These are phyloP conservation scores for Antheraea assamensis DNA, from an alignment of 2,888 invertebrate species.

Conservation along the genomic window DNA sequence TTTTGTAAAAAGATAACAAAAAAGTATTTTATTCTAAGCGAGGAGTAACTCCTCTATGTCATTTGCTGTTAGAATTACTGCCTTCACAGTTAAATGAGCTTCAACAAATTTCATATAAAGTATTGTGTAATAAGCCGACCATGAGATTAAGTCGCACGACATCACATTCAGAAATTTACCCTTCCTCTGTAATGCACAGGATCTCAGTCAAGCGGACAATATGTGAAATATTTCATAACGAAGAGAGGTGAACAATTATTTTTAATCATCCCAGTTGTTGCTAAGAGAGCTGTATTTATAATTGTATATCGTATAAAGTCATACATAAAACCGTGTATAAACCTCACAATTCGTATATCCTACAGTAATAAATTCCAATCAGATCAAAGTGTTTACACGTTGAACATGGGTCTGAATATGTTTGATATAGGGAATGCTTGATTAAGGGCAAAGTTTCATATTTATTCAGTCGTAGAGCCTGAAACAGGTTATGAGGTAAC, in stretches of 20 bases:
- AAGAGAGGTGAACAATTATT: not conserved
- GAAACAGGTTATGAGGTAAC: not conserved
- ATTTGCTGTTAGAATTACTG: too few relatives aligned
- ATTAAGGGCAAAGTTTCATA: not conserved
- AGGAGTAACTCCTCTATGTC: too few relatives aligned
- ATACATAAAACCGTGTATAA: not conserved
- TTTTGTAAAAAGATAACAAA: too few relatives aligned
- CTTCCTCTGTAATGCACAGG: too few relatives aligned
- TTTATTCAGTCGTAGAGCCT: not conserved
- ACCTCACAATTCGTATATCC: not conserved
- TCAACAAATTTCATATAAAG: too few relatives aligned
- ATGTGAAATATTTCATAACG: not conserved
- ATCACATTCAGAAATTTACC: too few relatives aligned
- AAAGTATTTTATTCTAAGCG: too few relatives aligned
- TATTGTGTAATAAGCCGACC: too few relatives aligned
- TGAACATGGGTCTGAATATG: not conserved
- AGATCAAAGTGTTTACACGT: not conserved
- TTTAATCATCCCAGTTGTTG: not conserved
- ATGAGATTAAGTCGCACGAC: too few relatives aligned
- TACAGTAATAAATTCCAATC: not conserved
- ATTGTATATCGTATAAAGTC: not conserved
- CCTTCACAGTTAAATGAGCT: too few relatives aligned
- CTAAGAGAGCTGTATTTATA: not conserved
- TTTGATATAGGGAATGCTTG: not conserved
- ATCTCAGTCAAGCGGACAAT: too few relatives aligned